These are phyloP conservation scores for Butorides virescens DNA, from an alignment of 2,113 vertebrate species.

Conservation along the genomic window DNA sequence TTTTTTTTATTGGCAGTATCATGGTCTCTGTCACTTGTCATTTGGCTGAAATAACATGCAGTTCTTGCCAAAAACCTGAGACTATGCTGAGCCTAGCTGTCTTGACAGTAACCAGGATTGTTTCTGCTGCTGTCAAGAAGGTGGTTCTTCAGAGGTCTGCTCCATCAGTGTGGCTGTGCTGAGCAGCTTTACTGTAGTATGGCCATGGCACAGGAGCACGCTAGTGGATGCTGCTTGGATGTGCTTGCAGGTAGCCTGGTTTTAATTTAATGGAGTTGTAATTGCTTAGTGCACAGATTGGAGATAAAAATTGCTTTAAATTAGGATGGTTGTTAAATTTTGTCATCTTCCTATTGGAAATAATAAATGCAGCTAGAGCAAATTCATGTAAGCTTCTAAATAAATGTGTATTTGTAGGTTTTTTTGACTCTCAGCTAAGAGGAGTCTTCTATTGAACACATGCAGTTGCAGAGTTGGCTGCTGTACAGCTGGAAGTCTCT, in stretches of 20 bases:
- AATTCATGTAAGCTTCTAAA: not conserved
- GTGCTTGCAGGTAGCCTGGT: not conserved
- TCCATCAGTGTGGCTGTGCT: not conserved
- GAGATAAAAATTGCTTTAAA: not conserved
- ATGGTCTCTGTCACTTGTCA: not conserved
- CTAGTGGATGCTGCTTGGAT: not conserved
- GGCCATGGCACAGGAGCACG: not conserved
- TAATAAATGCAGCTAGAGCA: not conserved
- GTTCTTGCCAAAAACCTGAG: not conserved
- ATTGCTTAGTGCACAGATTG: not conserved
- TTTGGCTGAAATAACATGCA: not conserved
- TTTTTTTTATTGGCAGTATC: not conserved
- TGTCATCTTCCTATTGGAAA: not conserved
- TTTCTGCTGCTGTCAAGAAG: not conserved
- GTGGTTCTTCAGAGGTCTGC: not conserved
- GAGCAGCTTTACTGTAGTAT: not conserved
- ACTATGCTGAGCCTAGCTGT: not conserved
- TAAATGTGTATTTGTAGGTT: not conserved
- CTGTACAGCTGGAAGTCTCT: slow-evolving; percentile 5
- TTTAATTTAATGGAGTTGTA: not conserved
- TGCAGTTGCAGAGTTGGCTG: not conserved
- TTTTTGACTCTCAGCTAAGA: not conserved
- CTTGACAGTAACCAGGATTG: not conserved
- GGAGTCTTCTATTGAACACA: not conserved
- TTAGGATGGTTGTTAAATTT: not conserved